Percentiles rank a stretch among this genome's conserved stretches.
phyloP scores from a whole-genome alignment of 1,140 invertebrate genomes.

The Drosophila ercepeae region DNA sequence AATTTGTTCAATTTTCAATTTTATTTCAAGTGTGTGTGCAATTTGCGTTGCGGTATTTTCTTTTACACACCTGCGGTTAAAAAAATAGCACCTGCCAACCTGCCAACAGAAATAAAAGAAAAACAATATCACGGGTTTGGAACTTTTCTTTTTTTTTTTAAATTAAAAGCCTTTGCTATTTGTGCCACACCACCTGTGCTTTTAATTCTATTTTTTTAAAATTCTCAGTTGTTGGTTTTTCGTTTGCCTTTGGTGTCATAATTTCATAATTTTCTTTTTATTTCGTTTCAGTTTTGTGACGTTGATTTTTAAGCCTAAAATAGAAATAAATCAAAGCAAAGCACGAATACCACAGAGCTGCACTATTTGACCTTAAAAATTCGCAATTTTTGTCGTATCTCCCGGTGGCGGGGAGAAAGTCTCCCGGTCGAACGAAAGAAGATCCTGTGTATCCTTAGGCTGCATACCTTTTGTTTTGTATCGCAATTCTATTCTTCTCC shows the following conservation, averaged over 20 bases:
- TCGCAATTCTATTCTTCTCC: conserved; percentile 67
- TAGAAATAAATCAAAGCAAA: conserved; percentile 15
- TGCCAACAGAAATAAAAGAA: no score
- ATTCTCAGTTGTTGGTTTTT: conserved; percentile 4
- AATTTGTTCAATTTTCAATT: conserved; percentile 29
- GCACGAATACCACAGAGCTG: not conserved
- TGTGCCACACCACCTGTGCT: not conserved
- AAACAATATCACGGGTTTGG: not conserved
- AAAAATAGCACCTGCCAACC: not conserved
- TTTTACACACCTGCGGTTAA: not conserved
- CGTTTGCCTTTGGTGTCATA: conserved; percentile 54
- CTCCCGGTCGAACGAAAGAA: conserved; percentile 1
- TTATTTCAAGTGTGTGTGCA: conserved; percentile 35
- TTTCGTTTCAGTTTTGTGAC: conserved; percentile 78
- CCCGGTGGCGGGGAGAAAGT: conserved; percentile 7
- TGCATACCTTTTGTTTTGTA: conserved; percentile 82
- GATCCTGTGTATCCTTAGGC: conserved; percentile 36
- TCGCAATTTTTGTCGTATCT: conserved; percentile 10
- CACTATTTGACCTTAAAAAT: conserved; percentile 9
- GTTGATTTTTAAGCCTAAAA: conserved; percentile 66
- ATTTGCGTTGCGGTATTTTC: conserved; percentile 53
- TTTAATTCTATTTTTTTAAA: not conserved
- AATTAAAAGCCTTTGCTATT: not conserved
- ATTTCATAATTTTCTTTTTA: conserved; percentile 44
- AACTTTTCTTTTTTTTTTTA: not conserved